phyloP scores from a whole-genome alignment of 2,888 invertebrate species.

The Ormia ochracea region DNA sequence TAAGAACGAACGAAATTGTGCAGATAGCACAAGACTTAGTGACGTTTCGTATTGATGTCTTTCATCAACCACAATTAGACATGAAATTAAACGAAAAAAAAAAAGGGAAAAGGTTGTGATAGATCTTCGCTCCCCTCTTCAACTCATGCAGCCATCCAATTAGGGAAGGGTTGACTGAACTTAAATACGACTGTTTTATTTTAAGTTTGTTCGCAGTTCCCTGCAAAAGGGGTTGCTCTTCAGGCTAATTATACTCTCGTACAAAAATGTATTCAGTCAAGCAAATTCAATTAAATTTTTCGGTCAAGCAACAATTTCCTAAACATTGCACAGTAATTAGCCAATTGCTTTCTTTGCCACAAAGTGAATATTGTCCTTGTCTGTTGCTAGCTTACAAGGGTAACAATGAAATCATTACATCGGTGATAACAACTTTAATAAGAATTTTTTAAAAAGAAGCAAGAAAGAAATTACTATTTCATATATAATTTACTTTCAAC shows the following conservation, averaged over 20 bases:
- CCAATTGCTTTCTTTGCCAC: conserved; percentile 64
- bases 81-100: conserved; percentile 42
- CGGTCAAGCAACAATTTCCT: conserved; percentile 71
- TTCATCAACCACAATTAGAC: conserved; percentile 60
- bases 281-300: conserved; percentile 72
- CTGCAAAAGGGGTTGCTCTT: conserved; percentile 9
- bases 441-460: not conserved
- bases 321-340: conserved; percentile 75
- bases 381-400: not conserved
- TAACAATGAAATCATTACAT: conserved; percentile 49
- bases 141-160: conserved; percentile 24
- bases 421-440: conserved; percentile 31
- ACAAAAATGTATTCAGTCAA: conserved; percentile 41
- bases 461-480: conserved; percentile 1
- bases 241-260: not conserved
- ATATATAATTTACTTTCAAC: conserved; percentile 31
- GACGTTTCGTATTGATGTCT: conserved; percentile 52
- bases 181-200: conserved; percentile 5
- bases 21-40: not conserved
- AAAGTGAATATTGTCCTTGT: conserved; percentile 38
- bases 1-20: not conserved
- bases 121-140: not conserved
- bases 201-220: not conserved
- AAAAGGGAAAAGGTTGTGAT: conserved; percentile 9
- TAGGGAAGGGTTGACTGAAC: conserved; percentile 50